Base-by-base conservation (phyloP, 2,113 vertebrate genomes). In the Acrocephalus arundinaceus region DNA sequence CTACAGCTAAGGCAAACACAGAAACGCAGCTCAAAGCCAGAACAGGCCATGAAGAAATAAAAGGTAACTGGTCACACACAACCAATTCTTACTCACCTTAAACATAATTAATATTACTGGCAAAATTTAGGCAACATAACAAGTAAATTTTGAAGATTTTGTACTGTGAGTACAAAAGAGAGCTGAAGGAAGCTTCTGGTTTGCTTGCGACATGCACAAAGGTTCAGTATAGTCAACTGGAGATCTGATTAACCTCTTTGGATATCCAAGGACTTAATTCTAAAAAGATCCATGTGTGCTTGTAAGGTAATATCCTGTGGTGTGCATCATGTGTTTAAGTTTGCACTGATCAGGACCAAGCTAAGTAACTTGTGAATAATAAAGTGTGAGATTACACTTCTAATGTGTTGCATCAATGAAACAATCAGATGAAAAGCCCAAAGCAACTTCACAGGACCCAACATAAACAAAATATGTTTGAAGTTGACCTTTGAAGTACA, bases 1-100 rank as follows among this genome's bases (percentile, higher is more conserved):
- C 99, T 72, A 99, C 98, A 43, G 99, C 99, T 99, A 80, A 67
- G 59, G 85, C 76, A 41, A 66, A 85, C 92, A 71, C 43, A 82
- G 22, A 87, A 94, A 83, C 0, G 0, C 0, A 8, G 25, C 57
- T 89, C 59, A 78, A 79, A 70, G 55, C n/a, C 66, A 51, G 70
- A 83, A 75, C 27, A 84, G 21, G 73, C 10, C 24, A 43, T 5
- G 10, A 66, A 68, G 17, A 87, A 85, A 55, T 33, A 55, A 79
- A 81, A 80, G 46, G 35, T 39, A 83, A 58, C 31, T 76, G 22
- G 57, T 89, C 23, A 78, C 14, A 83, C 13, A 31, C 11, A 28
- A 15, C 12, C 8, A 57, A 15, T 52, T 85, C 62, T 70, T 30
- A 45, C 30, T 67, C 33, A 68, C 52, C 35, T 52, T 78, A 72